A percentile compares a stretch with the other conserved stretches of the same genome.
phyloP scores from a whole-genome alignment of 2,797 vertebrate species.

The Lophotriccus pileatus region DNA sequence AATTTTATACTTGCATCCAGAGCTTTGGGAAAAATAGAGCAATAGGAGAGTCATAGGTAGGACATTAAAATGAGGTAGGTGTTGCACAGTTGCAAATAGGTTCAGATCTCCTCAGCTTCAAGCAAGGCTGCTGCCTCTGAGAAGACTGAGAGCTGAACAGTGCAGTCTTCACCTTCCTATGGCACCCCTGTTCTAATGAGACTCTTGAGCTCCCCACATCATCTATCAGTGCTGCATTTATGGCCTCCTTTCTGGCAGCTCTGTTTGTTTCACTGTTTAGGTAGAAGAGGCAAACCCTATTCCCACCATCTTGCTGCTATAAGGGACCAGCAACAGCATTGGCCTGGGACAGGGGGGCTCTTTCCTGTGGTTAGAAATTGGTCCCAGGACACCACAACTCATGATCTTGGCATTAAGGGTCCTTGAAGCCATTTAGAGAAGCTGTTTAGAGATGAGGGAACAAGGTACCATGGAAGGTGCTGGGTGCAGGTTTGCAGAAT shows the following conservation, averaged over 20 bases:
- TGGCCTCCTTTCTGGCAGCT: not conserved
- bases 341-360: not conserved
- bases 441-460: not conserved
- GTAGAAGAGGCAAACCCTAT: not conserved
- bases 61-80: not conserved
- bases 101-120: not conserved
- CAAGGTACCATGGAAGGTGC: not conserved
- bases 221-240: not conserved
- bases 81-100: not conserved
- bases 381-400: not conserved
- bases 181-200: not conserved
- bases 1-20: not conserved
- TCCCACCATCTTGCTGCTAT: not conserved
- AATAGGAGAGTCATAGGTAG: not conserved
- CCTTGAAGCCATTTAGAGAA: not conserved
- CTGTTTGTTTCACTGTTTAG: not conserved
- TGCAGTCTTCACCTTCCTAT: not conserved
- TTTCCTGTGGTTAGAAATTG: not conserved
- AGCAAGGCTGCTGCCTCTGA: not conserved
- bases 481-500: not conserved
- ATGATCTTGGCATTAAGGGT: not conserved
- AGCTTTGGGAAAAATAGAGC: not conserved
- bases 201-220: not conserved
- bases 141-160: not conserved
- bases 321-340: not conserved